Base-by-base conservation (phyloP, 2,113 vertebrate genomes). In the Gambusia affinis region DNA sequence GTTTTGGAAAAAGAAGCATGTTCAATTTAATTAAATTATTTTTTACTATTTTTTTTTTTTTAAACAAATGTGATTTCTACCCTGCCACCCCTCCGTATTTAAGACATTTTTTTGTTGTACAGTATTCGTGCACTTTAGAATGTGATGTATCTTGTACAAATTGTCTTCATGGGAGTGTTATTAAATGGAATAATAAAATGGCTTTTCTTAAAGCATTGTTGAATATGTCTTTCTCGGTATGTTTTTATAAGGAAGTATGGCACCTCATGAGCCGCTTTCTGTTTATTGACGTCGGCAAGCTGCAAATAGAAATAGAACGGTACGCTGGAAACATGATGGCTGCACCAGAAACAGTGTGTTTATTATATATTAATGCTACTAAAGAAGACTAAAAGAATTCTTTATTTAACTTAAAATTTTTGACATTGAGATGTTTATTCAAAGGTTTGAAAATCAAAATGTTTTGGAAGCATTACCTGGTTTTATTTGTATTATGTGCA, bases 71-170 rank as follows among this genome's bases (percentile, higher is more conserved):
- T 90, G 81, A 85, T 60, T 33, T 70, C 8, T 8, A 12, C 19
- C 31, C 1, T 24, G 17, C 27, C 27, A 0, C 47, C 47, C n/a
- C 74, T 75, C 95, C 96, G 95, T 96, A 97, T 96, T 95, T 89
- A 93, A 92, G 90, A 94, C 87, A 83, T 92, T 95, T 88, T 88
- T 94, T 91, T 3, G 95, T 93, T 93, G 87, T 96, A 95, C 93
- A 93, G 91, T 95, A 94, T 96, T 94, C 95, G 96, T 95, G 96
- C 95, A 96, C 93, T 98, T 98, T 96, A 95, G 95, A 95, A 96
- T 92, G 95, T 98, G 95, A 95, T 95, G 95, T 96, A 95, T 93
- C 94, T 94, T 97, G 93, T 98, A 97, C 92, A 96, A 96, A 94
- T 83, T 93, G 94, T 95, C 93, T 92, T 92, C 92, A 93, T 94